Evolutionary conservation across 1,140 invertebrate genomes (phyloP).

Genomic region (Sarcophaga bullata): DNA sequence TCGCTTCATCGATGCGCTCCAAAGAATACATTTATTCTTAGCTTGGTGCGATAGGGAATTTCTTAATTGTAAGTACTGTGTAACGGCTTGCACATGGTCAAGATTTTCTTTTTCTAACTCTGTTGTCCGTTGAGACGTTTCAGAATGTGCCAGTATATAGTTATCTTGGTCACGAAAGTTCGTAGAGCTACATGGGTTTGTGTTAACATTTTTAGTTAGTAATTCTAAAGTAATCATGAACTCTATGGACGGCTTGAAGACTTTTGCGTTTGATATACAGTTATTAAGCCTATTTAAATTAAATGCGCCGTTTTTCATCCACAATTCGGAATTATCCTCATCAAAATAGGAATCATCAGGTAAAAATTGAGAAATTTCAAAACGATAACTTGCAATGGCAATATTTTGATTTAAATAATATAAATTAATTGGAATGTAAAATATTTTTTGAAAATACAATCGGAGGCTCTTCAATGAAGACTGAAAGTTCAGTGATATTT

Average conservation of each 20-base stretch:
- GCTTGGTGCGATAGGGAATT: no score
- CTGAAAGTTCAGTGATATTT: constrained; percentile 56
- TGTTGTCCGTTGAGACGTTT: not conserved
- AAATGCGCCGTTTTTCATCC: constrained; percentile 46
- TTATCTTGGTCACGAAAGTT: no score
- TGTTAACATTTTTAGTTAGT: constrained; percentile 45
- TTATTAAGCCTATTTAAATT: constrained; percentile 54
- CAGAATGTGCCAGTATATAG: not conserved
- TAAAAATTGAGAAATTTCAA: constrained; percentile 54
- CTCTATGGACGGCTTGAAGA: constrained; percentile 53
- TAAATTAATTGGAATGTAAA: constrained; percentile 59
- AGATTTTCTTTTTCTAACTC: no score
- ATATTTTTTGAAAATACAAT: constrained; percentile 59
- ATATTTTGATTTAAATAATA: constrained; percentile 51
- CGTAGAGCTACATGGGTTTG: not conserved
- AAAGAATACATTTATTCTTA: not conserved
- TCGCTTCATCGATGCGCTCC: not conserved
- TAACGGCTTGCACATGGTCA: not conserved
- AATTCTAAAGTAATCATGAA: constrained; percentile 53
- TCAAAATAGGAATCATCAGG: constrained; percentile 47
- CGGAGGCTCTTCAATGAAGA: constrained; percentile 55
- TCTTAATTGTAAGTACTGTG: not conserved
- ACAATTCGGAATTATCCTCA: not conserved
- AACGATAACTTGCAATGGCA: constrained; percentile 55
- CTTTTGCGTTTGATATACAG: constrained; percentile 46